Evolutionary conservation across 1,140 invertebrate species (phyloP).

Genomic region (Phthorimaea operculella): DNA sequence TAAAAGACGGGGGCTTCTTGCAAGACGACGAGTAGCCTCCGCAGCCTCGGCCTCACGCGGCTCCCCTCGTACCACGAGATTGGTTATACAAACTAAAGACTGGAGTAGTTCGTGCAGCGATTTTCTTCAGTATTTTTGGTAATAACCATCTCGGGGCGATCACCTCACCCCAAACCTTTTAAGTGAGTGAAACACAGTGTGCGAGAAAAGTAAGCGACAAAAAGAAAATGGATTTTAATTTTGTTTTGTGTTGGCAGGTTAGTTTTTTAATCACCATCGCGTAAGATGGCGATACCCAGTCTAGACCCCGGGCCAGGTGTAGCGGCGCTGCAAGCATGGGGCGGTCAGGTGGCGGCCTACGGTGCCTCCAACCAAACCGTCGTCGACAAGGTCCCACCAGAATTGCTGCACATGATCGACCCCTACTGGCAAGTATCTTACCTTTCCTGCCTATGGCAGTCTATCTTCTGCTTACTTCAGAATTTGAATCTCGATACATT

Average conservation of each 20-base stretch:
- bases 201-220: too few species aligned
- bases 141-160: conserved; percentile 52
- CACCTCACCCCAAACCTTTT: conserved; percentile 31
- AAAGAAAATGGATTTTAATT: background rate
- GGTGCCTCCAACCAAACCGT: conserved; percentile 61
- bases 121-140: conserved; percentile 69
- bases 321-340: conserved; percentile 58
- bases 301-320: conserved; percentile 53
- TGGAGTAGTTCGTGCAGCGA: conserved; percentile 68
- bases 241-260: conserved; percentile 9
- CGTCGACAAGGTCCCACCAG: conserved; percentile 67
- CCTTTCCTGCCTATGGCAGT: too few species aligned
- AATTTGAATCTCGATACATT: too few species aligned
- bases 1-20: conserved; percentile 38
- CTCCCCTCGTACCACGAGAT: conserved; percentile 42
- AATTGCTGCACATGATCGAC: conserved; percentile 72
- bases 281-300: conserved; percentile 47
- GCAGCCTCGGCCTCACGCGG: conserved; percentile 39
- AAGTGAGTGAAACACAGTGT: conserved; percentile 26
- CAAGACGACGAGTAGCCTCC: conserved; percentile 57
- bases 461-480: too few species aligned
- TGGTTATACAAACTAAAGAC: conserved; percentile 59
- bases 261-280: conserved; percentile 8
- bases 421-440: conserved; percentile 66
- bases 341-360: conserved; percentile 58